Percentiles rank a stretch among this genome's conserved stretches.
These are phyloP conservation scores for Oryzias woworae DNA, from an alignment of 2,113 vertebrate genomes.

Conservation along the genomic window DNA sequence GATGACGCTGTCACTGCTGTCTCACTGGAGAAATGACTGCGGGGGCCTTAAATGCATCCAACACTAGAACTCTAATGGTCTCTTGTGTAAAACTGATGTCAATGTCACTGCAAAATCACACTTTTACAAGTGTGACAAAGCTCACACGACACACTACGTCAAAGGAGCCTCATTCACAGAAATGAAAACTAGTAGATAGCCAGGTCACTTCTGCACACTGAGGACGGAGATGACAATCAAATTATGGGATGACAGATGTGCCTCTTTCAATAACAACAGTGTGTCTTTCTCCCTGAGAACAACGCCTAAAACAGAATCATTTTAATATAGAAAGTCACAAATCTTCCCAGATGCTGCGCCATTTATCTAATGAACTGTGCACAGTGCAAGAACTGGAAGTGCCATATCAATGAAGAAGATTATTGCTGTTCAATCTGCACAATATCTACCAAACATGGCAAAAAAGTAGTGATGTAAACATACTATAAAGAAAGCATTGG, in stretches of 20 bases:
- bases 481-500: not conserved
- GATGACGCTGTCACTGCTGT: not conserved
- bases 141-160: slow-evolving; percentile 13
- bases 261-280: slow-evolving; percentile 25
- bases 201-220: slow-evolving; percentile 36
- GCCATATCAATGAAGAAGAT: slow-evolving; percentile 2
- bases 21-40: not conserved
- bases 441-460: too few species aligned
- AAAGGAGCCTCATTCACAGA: not conserved
- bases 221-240: slow-evolving; percentile 53
- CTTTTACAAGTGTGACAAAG: slow-evolving; percentile 28
- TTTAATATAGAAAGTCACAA: slow-evolving; percentile 1
- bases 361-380: slow-evolving; percentile 23
- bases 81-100: slow-evolving; percentile 16
- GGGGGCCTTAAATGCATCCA: not conserved
- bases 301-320: too few species aligned
- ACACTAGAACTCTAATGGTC: not conserved
- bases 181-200: slow-evolving; percentile 10
- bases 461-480: too few species aligned
- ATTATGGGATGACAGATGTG: slow-evolving; percentile 43
- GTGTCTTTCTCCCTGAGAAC: not conserved
- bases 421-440: slow-evolving; percentile 10
- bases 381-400: not conserved
- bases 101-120: slow-evolving; percentile 15
- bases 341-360: slow-evolving; percentile 1